A percentile compares a stretch with the other conserved stretches of the same genome.
Evolutionary conservation across 2,888 invertebrate species (phyloP).

Genomic region (Monochamus alternatus): DNA sequence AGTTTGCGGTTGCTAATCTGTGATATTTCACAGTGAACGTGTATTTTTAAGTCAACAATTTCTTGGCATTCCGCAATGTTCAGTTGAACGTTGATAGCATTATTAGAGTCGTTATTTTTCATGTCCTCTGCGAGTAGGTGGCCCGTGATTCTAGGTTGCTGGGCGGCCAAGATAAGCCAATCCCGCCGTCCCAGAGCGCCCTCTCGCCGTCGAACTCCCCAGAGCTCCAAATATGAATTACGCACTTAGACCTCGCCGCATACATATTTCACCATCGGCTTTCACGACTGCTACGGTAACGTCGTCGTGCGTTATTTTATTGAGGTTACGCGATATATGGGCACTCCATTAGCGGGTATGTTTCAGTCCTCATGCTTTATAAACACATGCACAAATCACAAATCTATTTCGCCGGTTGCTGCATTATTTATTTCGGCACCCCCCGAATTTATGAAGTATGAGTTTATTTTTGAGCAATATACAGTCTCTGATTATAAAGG

Average conservation of each 20-base stretch:
- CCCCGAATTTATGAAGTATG: not conserved
- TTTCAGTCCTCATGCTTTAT: slow-evolving; percentile 50
- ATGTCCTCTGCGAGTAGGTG: slow-evolving; percentile 59
- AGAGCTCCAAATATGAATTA: slow-evolving; percentile 65
- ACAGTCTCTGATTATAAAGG: no score
- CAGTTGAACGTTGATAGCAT: slow-evolving; percentile 65
- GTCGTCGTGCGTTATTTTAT: slow-evolving; percentile 49
- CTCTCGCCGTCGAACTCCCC: slow-evolving; percentile 51
- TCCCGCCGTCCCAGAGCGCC: slow-evolving; percentile 54
- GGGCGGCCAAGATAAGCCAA: slow-evolving; percentile 67
- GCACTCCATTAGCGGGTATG: slow-evolving; percentile 53
- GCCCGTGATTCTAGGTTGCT: slow-evolving; percentile 63
- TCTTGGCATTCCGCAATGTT: slow-evolving; percentile 62
- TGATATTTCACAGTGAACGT: slow-evolving; percentile 59
- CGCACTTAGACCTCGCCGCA: slow-evolving; percentile 63
- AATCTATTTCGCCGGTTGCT: slow-evolving; percentile 4
- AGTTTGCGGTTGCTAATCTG: slow-evolving; percentile 52
- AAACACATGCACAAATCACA: slow-evolving; percentile 20
- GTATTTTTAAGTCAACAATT: slow-evolving; percentile 60
- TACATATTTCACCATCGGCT: slow-evolving; percentile 62
- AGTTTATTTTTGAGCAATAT: no score
- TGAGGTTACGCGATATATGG: slow-evolving; percentile 46
- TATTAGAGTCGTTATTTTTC: slow-evolving; percentile 69
- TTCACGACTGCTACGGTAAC: slow-evolving; percentile 44
- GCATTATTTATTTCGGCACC: slow-evolving; percentile 3